Base-by-base conservation (phyloP, 1,140 invertebrate species). In the Vanessa tameamea region DNA sequence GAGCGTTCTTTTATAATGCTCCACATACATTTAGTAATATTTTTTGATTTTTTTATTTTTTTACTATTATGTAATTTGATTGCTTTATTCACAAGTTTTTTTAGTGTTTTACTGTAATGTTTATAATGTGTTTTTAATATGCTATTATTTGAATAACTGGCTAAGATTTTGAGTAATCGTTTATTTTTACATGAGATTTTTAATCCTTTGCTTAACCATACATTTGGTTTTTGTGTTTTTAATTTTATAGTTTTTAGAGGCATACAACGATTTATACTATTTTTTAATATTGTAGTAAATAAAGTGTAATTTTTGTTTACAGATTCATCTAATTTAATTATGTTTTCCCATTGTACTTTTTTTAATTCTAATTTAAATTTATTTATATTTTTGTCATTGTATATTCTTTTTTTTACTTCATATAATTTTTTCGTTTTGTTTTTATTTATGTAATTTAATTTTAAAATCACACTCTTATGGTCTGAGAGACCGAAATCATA, bases 131-230 rank as follows among this genome's bases (percentile, higher is more conserved):
- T 55, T 71, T 50, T 48, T 64, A 77, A 43, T 8, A 73, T 77
- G 23, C 64, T 67, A 50, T 75, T 77, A 47, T 76, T 76, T 57
- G 61, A 75, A 43, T 70, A 59, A n/a, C 55, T 47, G 57, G 55
- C 57, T 11, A 73, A 23, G 53, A 78, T 77, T 72, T 76, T 81
- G 37, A 79, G 65, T 23, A 79, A 47, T 69, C 77, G 66, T 77
- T 81, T 81, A 74, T 75, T 73, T 72, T 77, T 72, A 57, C 79
- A 77, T n/a, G 75, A 78, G 47, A 59, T 72, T 77, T 75, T 75
- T 69, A 81, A 77, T 13, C 79, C 77, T 53, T 26, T 55, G 12
- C 77, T 78, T 66, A 81, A 47, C 72, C 74, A 80, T 51, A 16
- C 43, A 37, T 69, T 78, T 78, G 59, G 72, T 80, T 51, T 51